Conservation (phyloP, 2,797 vertebrate species). For the Helarctos malayanus region DNA sequence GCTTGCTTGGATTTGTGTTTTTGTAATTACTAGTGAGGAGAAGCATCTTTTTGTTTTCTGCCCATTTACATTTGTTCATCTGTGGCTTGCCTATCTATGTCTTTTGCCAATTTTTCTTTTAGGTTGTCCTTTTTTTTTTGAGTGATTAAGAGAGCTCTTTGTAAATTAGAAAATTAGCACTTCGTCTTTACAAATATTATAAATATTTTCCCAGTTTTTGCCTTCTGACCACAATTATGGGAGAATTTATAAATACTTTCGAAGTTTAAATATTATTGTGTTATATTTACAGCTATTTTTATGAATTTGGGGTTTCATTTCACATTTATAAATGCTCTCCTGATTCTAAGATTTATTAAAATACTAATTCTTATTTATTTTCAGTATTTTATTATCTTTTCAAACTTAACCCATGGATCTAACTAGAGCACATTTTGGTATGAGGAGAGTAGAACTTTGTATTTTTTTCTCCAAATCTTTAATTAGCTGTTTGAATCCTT, state of each 20-base stretch:
- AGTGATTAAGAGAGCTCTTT: constrained; percentile 6
- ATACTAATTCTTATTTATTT: constrained; percentile 40
- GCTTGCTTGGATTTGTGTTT: not conserved
- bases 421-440: not conserved
- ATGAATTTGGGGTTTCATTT: not conserved
- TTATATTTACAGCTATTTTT: constrained; percentile 16
- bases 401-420: constrained; percentile 20
- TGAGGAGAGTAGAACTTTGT: not conserved
- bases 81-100: not conserved
- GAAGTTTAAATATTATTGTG: not conserved
- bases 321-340: not conserved
- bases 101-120: not conserved
- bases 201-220: not conserved
- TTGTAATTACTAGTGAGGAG: not conserved
- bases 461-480: not conserved
- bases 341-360: constrained; percentile 57
- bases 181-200: constrained; percentile 21
- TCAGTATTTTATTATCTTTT: not conserved
- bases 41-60: not conserved
- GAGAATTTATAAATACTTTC: constrained; percentile 24
- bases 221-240: not conserved
- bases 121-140: not conserved
- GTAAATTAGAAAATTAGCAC: constrained; percentile 26
- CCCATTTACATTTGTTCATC: not conserved
- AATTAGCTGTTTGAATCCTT: not conserved